These are phyloP conservation scores for Heterodera filipjevi DNA, from an alignment of 2,888 invertebrate species.

Conservation along the genomic window DNA sequence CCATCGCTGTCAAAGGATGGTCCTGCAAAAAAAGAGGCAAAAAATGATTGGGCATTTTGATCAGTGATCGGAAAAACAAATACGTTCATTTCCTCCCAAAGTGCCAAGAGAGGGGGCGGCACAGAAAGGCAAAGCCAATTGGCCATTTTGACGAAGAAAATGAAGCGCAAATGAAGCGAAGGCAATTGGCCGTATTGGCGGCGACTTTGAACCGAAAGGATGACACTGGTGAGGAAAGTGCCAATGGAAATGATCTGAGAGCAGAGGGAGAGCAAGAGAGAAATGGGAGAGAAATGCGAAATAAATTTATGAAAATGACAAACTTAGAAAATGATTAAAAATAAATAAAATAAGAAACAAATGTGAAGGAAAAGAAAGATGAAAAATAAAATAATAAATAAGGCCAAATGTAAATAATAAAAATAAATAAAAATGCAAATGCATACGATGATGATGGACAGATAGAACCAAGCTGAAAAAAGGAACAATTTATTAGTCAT, in stretches of 20 bases:
- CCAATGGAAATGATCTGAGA: conserved; percentile 55
- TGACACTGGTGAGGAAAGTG: conserved; percentile 61
- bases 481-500: conserved; percentile 17
- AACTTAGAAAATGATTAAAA: too few species aligned
- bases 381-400: neutral
- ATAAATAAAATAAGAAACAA: too few species aligned
- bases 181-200: conserved; percentile 61
- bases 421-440: neutral
- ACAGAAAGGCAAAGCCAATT: conserved; percentile 49
- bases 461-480: conserved; percentile 59
- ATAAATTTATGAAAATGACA: too few species aligned
- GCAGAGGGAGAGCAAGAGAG: neutral
- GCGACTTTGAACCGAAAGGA: conserved; percentile 56
- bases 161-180: conserved; percentile 51
- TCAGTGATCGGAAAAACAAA: neutral
- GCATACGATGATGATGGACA: conserved; percentile 55
- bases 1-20: conserved; percentile 7
- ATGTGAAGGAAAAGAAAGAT: too few species aligned
- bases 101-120: conserved; percentile 52
- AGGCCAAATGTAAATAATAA: neutral
- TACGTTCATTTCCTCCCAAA: conserved; percentile 57
- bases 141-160: conserved; percentile 48
- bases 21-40: neutral
- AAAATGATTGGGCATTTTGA: neutral
- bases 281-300: too few species aligned